Evolutionary conservation across 2,888 invertebrate species (phyloP).

Genomic region (Neoaliturus tenellus): DNA sequence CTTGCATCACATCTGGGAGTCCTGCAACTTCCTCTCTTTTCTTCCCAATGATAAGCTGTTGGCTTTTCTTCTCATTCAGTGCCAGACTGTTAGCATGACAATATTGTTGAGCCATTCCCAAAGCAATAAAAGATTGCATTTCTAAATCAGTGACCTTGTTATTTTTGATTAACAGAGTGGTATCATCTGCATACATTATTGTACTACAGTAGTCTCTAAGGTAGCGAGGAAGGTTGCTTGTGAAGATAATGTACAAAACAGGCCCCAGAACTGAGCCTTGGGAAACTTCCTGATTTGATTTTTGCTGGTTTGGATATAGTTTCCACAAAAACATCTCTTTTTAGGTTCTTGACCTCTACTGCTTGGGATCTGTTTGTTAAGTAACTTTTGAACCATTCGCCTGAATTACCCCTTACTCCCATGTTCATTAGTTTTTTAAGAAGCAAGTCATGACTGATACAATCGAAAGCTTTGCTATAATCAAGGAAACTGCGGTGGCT

Average conservation of each 20-base stretch:
- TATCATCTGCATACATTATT: too few relatives aligned
- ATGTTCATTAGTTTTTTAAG: too few relatives aligned
- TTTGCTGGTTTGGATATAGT: neutral
- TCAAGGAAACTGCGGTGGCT: too few relatives aligned
- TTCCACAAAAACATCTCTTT: constrained; percentile 8
- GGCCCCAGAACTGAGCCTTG: constrained; percentile 27
- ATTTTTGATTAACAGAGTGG: too few relatives aligned
- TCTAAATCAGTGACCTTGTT: constrained; percentile 21
- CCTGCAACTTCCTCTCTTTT: too few relatives aligned
- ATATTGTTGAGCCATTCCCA: constrained; percentile 27
- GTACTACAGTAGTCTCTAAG: neutral
- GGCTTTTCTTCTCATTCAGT: too few relatives aligned
- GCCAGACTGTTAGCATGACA: too few relatives aligned
- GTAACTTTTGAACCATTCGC: constrained; percentile 27
- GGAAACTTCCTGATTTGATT: constrained; percentile 14
- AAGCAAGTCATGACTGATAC: too few relatives aligned
- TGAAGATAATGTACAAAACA: constrained; percentile 6
- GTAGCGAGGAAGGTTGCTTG: constrained; percentile 7
- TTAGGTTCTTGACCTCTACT: constrained; percentile 11
- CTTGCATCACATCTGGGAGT: too few relatives aligned
- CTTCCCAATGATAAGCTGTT: too few relatives aligned
- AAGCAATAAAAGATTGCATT: constrained; percentile 25
- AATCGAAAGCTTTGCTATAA: too few relatives aligned
- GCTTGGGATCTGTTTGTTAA: constrained; percentile 27
- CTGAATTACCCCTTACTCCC: too few relatives aligned